Evolutionary conservation across 2,888 invertebrate species (phyloP).

Genomic region (Harmothoe impar): DNA sequence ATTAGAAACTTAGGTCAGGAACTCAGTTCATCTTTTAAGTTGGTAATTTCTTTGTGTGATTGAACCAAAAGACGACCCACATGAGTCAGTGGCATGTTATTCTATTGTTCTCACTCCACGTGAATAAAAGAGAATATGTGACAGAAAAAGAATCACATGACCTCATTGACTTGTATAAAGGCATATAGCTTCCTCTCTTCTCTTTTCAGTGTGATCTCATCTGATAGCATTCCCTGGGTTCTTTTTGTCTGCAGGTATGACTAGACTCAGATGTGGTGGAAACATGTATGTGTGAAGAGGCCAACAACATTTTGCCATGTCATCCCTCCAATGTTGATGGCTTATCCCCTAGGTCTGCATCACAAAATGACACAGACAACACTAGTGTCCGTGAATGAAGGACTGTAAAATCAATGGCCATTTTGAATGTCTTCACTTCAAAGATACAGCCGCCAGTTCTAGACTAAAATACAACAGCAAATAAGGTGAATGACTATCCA

Average conservation of each 20-base stretch:
- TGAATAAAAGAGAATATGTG: too few relatives aligned
- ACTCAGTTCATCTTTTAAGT: too few relatives aligned
- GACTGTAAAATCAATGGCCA: neutral
- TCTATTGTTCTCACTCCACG: too few relatives aligned
- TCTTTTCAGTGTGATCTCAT: neutral
- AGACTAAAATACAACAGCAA: too few relatives aligned
- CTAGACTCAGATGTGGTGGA: slow-evolving; percentile 47
- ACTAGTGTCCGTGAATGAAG: slow-evolving; percentile 44
- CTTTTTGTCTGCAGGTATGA: slow-evolving; percentile 48
- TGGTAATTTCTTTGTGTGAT: too few relatives aligned
- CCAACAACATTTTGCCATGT: slow-evolving; percentile 27
- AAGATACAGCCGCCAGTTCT: neutral
- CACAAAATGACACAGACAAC: slow-evolving; percentile 32
- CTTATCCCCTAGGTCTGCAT: slow-evolving; percentile 32
- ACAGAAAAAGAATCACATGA: too few relatives aligned
- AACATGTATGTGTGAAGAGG: slow-evolving; percentile 31
- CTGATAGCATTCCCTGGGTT: slow-evolving; percentile 24
- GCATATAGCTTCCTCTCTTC: too few relatives aligned
- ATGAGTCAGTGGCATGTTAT: too few relatives aligned
- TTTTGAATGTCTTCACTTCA: neutral
- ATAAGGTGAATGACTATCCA: too few relatives aligned
- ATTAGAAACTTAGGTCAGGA: too few relatives aligned
- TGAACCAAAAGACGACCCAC: too few relatives aligned
- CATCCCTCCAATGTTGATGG: slow-evolving; percentile 21
- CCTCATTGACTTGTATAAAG: too few relatives aligned